Evolutionary conservation across 2,797 vertebrate genomes (phyloP).

Genomic region (Emydoidea blandingii): DNA sequence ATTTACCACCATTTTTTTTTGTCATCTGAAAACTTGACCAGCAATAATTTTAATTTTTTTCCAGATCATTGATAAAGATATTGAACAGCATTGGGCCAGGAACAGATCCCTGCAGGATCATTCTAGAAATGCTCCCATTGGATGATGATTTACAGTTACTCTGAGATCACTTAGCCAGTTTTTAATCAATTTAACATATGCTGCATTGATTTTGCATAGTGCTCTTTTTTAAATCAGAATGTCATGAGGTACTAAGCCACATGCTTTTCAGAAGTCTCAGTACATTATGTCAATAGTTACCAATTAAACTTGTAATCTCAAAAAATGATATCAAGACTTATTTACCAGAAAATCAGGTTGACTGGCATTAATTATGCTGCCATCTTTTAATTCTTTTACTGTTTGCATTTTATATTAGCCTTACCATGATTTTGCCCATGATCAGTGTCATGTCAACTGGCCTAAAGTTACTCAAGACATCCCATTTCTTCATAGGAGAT

Average conservation of each 20-base stretch:
- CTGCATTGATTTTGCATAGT: not conserved
- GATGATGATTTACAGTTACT: not conserved
- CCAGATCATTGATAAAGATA: not conserved
- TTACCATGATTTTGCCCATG: not conserved
- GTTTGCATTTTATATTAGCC: not conserved
- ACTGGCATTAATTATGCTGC: slow-evolving; percentile 1
- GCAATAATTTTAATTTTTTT: not conserved
- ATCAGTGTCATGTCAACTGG: not conserved
- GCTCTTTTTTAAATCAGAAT: not conserved
- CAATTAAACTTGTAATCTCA: not conserved
- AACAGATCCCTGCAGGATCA: not conserved
- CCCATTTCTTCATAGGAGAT: not conserved
- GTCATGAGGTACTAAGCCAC: not conserved
- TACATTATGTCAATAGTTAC: not conserved
- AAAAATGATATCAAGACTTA: not conserved
- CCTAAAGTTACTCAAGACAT: not conserved
- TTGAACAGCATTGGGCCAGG: not conserved
- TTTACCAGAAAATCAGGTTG: not conserved
- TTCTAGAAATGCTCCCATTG: not conserved
- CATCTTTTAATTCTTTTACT: not conserved
- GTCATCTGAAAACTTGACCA: not conserved
- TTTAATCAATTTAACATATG: not conserved
- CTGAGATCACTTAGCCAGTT: not conserved
- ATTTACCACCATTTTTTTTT: not conserved
- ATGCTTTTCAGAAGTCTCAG: slow-evolving; percentile 21